Conservation (phyloP, 2,888 invertebrate species). For the Cordilura impudica region DNA sequence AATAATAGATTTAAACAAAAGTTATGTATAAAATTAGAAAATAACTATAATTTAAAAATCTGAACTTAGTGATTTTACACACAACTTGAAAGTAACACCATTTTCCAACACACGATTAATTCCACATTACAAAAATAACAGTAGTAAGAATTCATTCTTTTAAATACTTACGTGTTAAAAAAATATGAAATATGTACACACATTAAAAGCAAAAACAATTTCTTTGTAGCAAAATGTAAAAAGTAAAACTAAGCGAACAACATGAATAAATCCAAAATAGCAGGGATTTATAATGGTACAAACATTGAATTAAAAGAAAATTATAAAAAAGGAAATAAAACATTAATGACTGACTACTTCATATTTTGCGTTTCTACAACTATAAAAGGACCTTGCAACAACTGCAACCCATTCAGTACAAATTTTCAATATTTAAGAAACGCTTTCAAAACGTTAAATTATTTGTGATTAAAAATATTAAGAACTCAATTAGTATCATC, state of each 20-base stretch:
- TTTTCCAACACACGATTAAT: too few species aligned
- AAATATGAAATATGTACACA: slow-evolving; percentile 24
- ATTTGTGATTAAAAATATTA: neutral
- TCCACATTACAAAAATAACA: too few species aligned
- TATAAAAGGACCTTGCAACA: slow-evolving; percentile 58
- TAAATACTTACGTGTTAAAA: slow-evolving; percentile 21
- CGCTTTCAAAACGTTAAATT: neutral
- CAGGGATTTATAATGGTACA: slow-evolving; percentile 41
- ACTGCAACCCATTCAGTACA: slow-evolving; percentile 54
- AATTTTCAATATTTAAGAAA: neutral
- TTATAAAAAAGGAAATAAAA: neutral
- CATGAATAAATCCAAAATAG: slow-evolving; percentile 44
- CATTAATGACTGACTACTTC: slow-evolving; percentile 20
- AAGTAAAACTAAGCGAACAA: slow-evolving; percentile 15
- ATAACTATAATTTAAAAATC: too few species aligned
- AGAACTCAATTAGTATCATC: neutral
- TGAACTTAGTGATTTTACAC: too few species aligned
- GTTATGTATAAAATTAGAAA: too few species aligned
- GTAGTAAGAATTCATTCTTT: neutral
- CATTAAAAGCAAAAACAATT: slow-evolving; percentile 55
- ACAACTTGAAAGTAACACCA: too few species aligned
- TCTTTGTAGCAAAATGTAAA: slow-evolving; percentile 50
- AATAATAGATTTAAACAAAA: too few species aligned
- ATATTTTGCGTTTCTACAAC: slow-evolving; percentile 20
- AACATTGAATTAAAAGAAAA: slow-evolving; percentile 8